Base-by-base conservation (phyloP, 2,797 vertebrate genomes). In the Crenichthys baileyi region DNA sequence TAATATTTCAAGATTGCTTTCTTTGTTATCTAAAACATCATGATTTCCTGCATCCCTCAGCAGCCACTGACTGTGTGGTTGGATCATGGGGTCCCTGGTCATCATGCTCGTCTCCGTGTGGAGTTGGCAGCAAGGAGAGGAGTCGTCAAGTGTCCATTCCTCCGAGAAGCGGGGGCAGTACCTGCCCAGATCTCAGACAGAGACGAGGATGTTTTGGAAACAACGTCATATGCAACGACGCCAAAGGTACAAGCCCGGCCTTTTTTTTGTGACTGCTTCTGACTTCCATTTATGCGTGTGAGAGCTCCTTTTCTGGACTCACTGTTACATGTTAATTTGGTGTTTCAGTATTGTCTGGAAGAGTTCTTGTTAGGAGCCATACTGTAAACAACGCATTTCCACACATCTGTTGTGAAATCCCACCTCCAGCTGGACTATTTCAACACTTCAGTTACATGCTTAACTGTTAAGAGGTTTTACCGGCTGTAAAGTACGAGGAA, bases 121-220 rank as follows among this genome's bases (percentile, higher is more conserved):
- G 96, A 16, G 85, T 93, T 0, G 97, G 97, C 76, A 97, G 96
- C 91, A 95, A 94, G 7, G 95, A 96, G 79, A 92, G 97, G 82
- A 96, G 91, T 76, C 95, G 97, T 53, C 96, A 96, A 84, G 97
- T 97, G 44, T 94, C 93, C 0, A 79, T 95, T 31, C 96, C 97
- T 0, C 97, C 97, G 0, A 93, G 94, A 83, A 97, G 96, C 0
- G 96, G 97, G 70, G 97, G 96, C 39, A 92, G 86, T 1, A 96
- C 96, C 9, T 97, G 97, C 70, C 97, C 96, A 0, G 96, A 97
- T 84, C 96, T 98, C 76, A 97, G 95, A 79, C 97, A 97, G 91
- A 95, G 96, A 1, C 90, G 96, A 0, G 97, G 97, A 36, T 98
- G 97, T 91, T 95, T 95, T 0, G 96, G 96, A 61, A 95, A 97